Evolutionary conservation across 2,113 vertebrate genomes (phyloP), one percentile per base, ranked within the genome.

Genomic region (Clupea harengus): DNA sequence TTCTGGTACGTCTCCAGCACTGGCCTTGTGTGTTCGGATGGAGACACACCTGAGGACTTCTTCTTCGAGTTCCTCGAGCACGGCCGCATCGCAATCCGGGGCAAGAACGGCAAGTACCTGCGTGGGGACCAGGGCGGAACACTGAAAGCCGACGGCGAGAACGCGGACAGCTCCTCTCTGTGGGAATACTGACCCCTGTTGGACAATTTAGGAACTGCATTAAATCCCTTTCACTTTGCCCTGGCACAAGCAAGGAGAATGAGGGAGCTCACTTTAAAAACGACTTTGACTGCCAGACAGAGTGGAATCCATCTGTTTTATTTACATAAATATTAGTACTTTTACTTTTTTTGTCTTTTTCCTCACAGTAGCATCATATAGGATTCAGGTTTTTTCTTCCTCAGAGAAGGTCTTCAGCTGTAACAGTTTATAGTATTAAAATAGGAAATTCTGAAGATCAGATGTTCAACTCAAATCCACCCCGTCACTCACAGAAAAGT

Each of bases 1-100:
- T 99, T 96, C 95, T 99, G 98, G 98, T 96, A 97, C 22, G 95
- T 97, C 28, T 96, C 96, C 89, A 96, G 94, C 88, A 94, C 94
- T 0, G 97, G 97, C 9, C 93, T 96, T 6, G 96, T 99, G 86
- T 96, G 96, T 89, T 96, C 96, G 0, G 98, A 99, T 0, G 97
- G 98, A 0, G 97, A 98, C 45, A 92, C 91, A 54, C 95, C 97
- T 0, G 97, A 99, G 91, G 97, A 98, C 87, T 99, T 99, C 91
- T 92, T 94, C 86, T 92, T 99, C 0, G 97, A 99, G 93, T 96
- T 99, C 81, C 92, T 94, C 17, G 97, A 97, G 87, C 96, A 95
- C 0, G 96, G 98, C 0, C 97, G 96, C 0, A 92, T 99, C 25
- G 98, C 96, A 89, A 97, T 99, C 92, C 96, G 96, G 44, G 94